phyloP scores from a whole-genome alignment of 1,140 invertebrate species.

The Megalonaias nervosa region DNA sequence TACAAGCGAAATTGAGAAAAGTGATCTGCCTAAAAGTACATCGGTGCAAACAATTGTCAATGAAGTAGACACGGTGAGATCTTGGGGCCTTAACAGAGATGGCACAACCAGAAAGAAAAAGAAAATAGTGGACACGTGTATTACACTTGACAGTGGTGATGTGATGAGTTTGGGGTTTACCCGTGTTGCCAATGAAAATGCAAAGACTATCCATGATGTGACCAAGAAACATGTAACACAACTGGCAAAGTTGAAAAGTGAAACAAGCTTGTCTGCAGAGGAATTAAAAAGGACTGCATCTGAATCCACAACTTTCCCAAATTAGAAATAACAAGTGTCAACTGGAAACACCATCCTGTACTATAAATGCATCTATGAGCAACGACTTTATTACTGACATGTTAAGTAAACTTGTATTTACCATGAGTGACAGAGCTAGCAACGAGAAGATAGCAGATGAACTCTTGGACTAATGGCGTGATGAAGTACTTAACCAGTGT shows the following conservation, averaged over 20 bases:
- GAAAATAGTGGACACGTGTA: too few species aligned
- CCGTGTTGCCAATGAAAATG: constrained; percentile 7
- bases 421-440: constrained; percentile 13
- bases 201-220: not conserved
- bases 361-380: too few species aligned
- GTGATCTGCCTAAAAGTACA: not conserved
- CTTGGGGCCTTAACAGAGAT: too few species aligned
- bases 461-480: constrained; percentile 14
- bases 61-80: not conserved
- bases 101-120: too few species aligned
- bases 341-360: too few species aligned
- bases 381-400: not conserved
- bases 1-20: not conserved
- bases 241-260: not conserved
- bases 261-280: not conserved
- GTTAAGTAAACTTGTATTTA: constrained; percentile 11
- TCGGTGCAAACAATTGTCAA: constrained; percentile 8
- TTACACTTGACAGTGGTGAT: too few species aligned
- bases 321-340: too few species aligned
- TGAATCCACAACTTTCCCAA: too few species aligned
- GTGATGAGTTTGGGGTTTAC: constrained; percentile 7
- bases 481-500: not conserved
- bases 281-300: too few species aligned
- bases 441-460: constrained; percentile 16
- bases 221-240: constrained; percentile 2